Conservation (phyloP, 2,797 vertebrate species). For the Cyprinella venusta region DNA sequence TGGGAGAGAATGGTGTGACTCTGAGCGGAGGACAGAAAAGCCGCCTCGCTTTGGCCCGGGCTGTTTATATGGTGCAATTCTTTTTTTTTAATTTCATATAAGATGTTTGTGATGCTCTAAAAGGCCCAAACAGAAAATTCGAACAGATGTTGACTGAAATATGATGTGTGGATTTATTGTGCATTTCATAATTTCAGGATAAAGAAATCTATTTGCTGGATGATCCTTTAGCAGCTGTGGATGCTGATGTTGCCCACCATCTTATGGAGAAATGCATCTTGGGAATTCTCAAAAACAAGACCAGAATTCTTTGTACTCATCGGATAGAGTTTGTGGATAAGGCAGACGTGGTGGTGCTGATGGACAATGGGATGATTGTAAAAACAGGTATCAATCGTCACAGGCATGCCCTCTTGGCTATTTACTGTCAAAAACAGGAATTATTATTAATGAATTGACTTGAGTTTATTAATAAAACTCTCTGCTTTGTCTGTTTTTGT, state of each 20-base stretch:
- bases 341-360: conserved; percentile 85
- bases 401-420: background rate
- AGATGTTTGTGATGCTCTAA: background rate
- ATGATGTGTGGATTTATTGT: background rate
- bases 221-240: conserved; percentile 94
- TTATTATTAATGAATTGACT: background rate
- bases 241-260: conserved; percentile 89
- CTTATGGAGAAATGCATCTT: conserved; percentile 90
- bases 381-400: conserved; percentile 79
- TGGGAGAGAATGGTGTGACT: conserved; percentile 95
- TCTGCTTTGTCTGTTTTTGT: conserved; percentile 16
- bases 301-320: conserved; percentile 94
- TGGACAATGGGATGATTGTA: conserved; percentile 87
- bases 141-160: background rate
- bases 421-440: conserved; percentile 3
- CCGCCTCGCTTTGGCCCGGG: conserved; percentile 91
- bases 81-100: background rate
- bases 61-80: conserved; percentile 88
- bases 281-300: conserved; percentile 84
- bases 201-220: conserved; percentile 95
- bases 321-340: conserved; percentile 87
- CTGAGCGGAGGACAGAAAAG: conserved; percentile 98
- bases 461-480: background rate
- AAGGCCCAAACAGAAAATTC: background rate
- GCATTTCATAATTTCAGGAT: conserved; percentile 73